These are phyloP conservation scores for Sus scrofa DNA, from an alignment of 2,113 vertebrate genomes.

Conservation along the genomic window DNA sequence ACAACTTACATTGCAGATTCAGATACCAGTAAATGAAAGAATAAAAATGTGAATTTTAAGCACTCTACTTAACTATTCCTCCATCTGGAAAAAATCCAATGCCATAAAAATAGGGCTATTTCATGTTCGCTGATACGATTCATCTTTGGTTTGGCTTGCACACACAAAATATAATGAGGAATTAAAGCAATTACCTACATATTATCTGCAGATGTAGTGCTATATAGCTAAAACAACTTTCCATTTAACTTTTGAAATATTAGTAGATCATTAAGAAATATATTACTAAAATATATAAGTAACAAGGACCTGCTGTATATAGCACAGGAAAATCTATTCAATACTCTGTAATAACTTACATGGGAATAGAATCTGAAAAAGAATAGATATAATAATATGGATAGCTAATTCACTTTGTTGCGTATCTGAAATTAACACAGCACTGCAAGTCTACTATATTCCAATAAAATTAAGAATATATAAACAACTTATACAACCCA, in stretches of 20 bases:
- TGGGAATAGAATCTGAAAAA: too few relatives aligned
- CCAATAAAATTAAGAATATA: too few relatives aligned
- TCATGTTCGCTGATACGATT: background rate
- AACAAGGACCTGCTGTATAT: too few relatives aligned
- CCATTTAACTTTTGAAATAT: background rate
- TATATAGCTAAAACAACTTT: background rate
- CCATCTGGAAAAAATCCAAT: slow-evolving; percentile 9
- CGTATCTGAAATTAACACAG: too few relatives aligned
- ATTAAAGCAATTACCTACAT: background rate
- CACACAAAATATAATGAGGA: slow-evolving; percentile 22
- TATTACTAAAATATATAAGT: background rate
- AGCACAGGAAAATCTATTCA: too few relatives aligned
- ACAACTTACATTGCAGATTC: background rate
- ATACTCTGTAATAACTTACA: too few relatives aligned
- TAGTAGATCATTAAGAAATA: background rate
- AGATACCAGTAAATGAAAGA: slow-evolving; percentile 38
- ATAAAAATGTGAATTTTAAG: slow-evolving; percentile 66
- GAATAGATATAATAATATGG: too few relatives aligned
- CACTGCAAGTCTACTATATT: too few relatives aligned
- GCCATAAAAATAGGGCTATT: slow-evolving; percentile 41
- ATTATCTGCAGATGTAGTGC: background rate
- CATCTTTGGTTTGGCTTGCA: background rate
- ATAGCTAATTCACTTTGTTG: too few relatives aligned
- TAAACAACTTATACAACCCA: too few relatives aligned
- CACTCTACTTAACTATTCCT: slow-evolving; percentile 36